A percentile compares a stretch with the other conserved stretches of the same genome.
phyloP scores from a whole-genome alignment of 2,888 invertebrate genomes.

The Napeogenes inachia region DNA sequence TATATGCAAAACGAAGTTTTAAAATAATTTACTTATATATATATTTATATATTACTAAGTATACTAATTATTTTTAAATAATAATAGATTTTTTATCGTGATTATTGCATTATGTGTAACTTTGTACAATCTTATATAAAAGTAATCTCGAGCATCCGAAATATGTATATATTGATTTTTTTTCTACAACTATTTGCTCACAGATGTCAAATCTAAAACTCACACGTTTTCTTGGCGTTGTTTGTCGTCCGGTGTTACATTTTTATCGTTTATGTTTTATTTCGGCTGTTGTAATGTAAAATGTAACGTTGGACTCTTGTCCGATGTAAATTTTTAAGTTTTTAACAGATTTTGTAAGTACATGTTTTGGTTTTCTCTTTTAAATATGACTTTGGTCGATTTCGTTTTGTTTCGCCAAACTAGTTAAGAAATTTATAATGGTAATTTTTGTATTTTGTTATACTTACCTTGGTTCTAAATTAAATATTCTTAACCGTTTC shows the following conservation, averaged over 20 bases:
- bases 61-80: no score
- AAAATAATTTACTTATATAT: no score
- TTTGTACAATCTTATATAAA: neutral
- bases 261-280: slow-evolving; percentile 60
- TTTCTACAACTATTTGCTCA: slow-evolving; percentile 21
- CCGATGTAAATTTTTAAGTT: slow-evolving; percentile 52
- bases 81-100: no score
- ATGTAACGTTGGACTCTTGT: slow-evolving; percentile 55
- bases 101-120: no score
- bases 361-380: slow-evolving; percentile 26
- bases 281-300: slow-evolving; percentile 59
- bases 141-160: neutral
- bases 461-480: neutral
- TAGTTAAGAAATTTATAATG: slow-evolving; percentile 8
- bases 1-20: no score
- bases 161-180: slow-evolving; percentile 30
- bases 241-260: slow-evolving; percentile 70
- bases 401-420: slow-evolving; percentile 5
- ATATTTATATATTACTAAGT: no score
- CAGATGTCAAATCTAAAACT: slow-evolving; percentile 52
- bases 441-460: neutral
- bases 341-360: slow-evolving; percentile 55
- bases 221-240: slow-evolving; percentile 76
- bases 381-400: neutral
- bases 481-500: neutral